These are phyloP conservation scores for Oreochromis niloticus DNA, from an alignment of 2,113 vertebrate genomes.

Conservation along the genomic window DNA sequence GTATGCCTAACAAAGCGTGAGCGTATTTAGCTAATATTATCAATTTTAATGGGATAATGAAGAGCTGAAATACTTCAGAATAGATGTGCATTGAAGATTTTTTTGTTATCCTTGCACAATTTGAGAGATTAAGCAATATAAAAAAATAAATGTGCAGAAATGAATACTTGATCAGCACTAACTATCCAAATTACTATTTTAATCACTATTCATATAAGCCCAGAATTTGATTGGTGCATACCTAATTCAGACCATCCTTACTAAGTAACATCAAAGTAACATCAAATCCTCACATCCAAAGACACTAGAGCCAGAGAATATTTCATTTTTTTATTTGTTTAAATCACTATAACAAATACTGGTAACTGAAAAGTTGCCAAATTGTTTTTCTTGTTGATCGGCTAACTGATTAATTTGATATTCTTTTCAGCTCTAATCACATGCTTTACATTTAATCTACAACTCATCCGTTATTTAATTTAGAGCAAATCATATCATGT, in stretches of 20 bases:
- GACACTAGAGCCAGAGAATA: background rate
- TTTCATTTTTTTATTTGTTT: background rate
- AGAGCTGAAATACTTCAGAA: background rate
- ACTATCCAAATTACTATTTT: background rate
- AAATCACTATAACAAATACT: background rate
- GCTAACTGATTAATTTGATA: background rate
- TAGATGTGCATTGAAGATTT: background rate
- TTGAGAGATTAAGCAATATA: background rate
- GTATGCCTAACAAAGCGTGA: background rate
- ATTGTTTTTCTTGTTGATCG: background rate
- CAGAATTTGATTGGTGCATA: background rate
- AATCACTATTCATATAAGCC: background rate
- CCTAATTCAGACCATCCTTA: background rate
- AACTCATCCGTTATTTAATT: background rate
- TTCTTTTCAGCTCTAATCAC: background rate
- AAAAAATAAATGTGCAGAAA: background rate
- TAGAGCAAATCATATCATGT: background rate
- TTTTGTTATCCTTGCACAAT: background rate
- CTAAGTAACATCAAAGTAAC: background rate
- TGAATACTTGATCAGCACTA: background rate
- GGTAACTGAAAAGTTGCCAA: background rate
- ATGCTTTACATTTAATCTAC: background rate
- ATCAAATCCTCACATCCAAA: background rate
- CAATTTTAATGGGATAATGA: fast-evolving
- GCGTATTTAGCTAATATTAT: background rate